Conservation (phyloP, 2,888 invertebrate species). For the Drosophila koepferae region DNA sequence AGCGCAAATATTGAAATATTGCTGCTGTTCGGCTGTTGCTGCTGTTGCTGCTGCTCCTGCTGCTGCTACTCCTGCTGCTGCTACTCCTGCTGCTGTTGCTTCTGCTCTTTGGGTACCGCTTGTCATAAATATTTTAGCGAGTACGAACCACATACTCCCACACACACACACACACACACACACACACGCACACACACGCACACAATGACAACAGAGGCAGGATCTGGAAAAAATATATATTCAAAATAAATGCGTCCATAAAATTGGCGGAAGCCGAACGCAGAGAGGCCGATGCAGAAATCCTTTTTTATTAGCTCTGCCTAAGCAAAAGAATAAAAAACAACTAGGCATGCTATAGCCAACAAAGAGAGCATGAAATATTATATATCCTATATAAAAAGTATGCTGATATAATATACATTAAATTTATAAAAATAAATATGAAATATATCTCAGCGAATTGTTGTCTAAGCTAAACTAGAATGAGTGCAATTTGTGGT, state of each 20-base stretch:
- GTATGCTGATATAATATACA: not conserved
- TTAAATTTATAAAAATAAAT: not conserved
- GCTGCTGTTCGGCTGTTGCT: slow-evolving; percentile 7
- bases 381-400: slow-evolving; percentile 6
- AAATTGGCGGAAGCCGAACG: slow-evolving; percentile 70
- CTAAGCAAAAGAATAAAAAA: slow-evolving; percentile 45
- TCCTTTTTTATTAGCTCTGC: slow-evolving; percentile 72
- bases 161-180: slow-evolving; percentile 7
- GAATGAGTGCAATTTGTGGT: not conserved
- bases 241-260: slow-evolving; percentile 64
- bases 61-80: not conserved
- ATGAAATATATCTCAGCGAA: not conserved
- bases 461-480: not conserved
- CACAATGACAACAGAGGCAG: slow-evolving; percentile 15
- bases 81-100: not conserved
- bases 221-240: slow-evolving; percentile 50
- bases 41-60: not conserved
- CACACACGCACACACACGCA: slow-evolving; percentile 3
- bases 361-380: not conserved
- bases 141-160: slow-evolving; percentile 36
- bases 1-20: slow-evolving; percentile 74
- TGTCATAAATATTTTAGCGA: slow-evolving; percentile 77
- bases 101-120: slow-evolving; percentile 51
- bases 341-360: slow-evolving; percentile 11
- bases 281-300: slow-evolving; percentile 58